phyloP scores from a whole-genome alignment of 2,797 vertebrate species.

The Acanthurus lineatus region DNA sequence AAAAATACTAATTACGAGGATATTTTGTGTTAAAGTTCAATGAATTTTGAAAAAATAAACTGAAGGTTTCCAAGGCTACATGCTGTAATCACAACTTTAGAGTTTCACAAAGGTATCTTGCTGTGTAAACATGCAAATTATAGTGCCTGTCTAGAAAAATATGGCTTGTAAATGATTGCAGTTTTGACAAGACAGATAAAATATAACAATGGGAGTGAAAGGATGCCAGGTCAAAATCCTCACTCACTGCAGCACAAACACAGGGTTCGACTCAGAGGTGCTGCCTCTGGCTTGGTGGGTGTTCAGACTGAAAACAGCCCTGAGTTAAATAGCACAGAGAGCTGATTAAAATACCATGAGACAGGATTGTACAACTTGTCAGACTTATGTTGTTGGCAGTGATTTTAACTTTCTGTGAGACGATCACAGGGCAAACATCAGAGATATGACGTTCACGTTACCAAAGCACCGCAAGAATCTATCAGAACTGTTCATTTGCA shows the following conservation, averaged over 20 bases:
- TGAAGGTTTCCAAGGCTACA: background rate
- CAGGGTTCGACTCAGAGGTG: background rate
- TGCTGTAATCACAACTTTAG: background rate
- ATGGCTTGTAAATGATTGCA: slow-evolving; percentile 4
- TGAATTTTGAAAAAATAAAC: background rate
- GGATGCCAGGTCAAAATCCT: slow-evolving; percentile 4
- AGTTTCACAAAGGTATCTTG: background rate
- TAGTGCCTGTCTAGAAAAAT: background rate
- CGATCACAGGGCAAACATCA: background rate
- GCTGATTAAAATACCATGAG: slow-evolving; percentile 3
- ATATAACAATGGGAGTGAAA: slow-evolving; percentile 1
- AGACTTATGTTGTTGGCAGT: background rate
- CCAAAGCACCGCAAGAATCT: too few relatives aligned
- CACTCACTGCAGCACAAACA: background rate
- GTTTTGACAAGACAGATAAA: slow-evolving; percentile 3
- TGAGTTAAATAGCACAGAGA: background rate
- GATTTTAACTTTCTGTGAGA: background rate
- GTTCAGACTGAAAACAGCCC: slow-evolving; percentile 3
- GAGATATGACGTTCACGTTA: background rate
- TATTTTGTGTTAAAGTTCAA: background rate
- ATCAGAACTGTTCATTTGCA: too few relatives aligned
- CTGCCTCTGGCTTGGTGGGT: slow-evolving; percentile 4
- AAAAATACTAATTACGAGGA: background rate
- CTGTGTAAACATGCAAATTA: background rate
- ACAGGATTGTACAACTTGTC: background rate